A percentile compares a stretch with the other conserved stretches of the same genome.
Evolutionary conservation across 2,113 vertebrate genomes (phyloP).

Genomic region (Colinus virginianus): DNA sequence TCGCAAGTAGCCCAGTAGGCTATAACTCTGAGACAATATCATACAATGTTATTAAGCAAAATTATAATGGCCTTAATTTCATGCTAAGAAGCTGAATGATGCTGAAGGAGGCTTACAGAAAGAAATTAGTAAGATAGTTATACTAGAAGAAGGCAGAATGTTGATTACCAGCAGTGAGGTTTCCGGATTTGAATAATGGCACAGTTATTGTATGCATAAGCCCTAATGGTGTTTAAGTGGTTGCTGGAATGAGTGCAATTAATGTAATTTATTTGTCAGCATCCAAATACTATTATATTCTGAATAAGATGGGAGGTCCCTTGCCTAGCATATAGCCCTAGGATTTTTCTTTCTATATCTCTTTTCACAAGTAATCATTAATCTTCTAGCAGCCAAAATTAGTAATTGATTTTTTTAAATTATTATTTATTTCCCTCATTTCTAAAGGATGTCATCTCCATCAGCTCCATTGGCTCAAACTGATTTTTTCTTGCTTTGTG

Average conservation of each 20-base stretch:
- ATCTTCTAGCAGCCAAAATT: background rate
- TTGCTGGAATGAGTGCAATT: conserved; percentile 64
- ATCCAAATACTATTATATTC: conserved; percentile 42
- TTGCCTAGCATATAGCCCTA: background rate
- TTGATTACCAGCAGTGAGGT: conserved; percentile 48
- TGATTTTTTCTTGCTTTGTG: background rate
- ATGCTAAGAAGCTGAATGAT: conserved; percentile 7
- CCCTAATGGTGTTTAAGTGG: conserved; percentile 65
- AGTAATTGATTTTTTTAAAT: background rate
- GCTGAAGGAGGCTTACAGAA: background rate
- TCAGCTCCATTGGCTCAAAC: background rate
- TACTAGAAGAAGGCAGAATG: conserved; percentile 2
- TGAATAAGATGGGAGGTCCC: conserved; percentile 27
- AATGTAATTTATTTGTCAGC: conserved; percentile 62
- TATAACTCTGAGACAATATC: background rate
- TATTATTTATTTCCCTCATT: background rate
- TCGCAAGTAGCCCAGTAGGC: background rate
- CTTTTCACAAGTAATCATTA: background rate
- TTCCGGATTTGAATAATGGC: conserved; percentile 60
- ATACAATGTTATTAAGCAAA: conserved; percentile 1
- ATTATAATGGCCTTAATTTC: conserved; percentile 20
- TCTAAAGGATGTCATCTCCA: background rate
- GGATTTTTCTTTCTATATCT: background rate
- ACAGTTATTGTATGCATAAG: conserved; percentile 59
- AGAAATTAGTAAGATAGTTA: conserved; percentile 42